Evolutionary conservation across 2,113 vertebrate genomes (phyloP), one percentile per base, ranked within the genome.

Genomic region (Carassius auratus): DNA sequence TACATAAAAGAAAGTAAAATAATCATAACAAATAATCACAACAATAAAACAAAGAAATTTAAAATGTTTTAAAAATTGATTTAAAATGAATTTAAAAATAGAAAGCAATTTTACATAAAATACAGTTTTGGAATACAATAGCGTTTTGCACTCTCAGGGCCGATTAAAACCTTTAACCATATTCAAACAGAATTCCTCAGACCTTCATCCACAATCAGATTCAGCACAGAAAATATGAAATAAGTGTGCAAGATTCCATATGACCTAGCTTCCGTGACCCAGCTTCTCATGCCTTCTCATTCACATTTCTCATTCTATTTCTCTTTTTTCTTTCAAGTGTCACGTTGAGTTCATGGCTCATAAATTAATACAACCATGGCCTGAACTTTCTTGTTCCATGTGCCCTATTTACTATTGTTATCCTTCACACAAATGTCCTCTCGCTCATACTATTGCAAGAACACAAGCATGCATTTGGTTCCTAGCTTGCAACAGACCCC

Each of bases 321-420:
- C 61, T 52, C 17, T 52, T 76, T 73, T 33, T 12, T 48, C 13
- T 23, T 79, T 42, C 26, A 55, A 55, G 61, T 57, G 57, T 81
- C 23, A 50, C 59, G 19, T n/a, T 79, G 78, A 82, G 59, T 75
- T 81, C 81, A 69, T 82, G 38, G 66, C 38, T 84, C 59, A 59
- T 62, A 23, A 78, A 74, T 82, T 83, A 66, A 73, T 26, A 13
- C 42, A 62, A 82, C 82, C 81, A 30, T 10, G 50, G 13, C 71
- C 64, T 77, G 73, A 68, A 42, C 71, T 73, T 48, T 73, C 71
- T 55, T 76, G 78, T 85, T 76, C 71, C n/a, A 14, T 23, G 61
- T 55, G 50, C 23, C 82, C 85, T 50, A 45, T 88, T 77, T 81
- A 42, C 69, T 87, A 79, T 52, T 76, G 57, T 59, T 81, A 21